Evolutionary conservation across 2,888 invertebrate genomes (phyloP).

Genomic region (Petrolisthes manimaculis): DNA sequence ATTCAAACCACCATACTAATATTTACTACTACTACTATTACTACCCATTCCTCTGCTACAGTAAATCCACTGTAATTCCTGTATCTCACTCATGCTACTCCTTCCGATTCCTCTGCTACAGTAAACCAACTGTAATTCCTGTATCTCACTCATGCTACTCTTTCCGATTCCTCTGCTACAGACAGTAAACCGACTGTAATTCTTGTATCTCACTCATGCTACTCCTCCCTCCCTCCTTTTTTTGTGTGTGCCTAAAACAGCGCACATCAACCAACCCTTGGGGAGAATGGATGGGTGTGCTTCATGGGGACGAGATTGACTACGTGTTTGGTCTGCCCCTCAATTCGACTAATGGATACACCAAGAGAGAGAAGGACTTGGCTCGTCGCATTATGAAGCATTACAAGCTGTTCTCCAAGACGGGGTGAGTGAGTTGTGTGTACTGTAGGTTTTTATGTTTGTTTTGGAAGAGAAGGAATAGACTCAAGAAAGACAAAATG

Average conservation of each 20-base stretch:
- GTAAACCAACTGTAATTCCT: neutral
- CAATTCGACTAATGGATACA: slow-evolving; percentile 88
- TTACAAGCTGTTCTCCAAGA: slow-evolving; percentile 92
- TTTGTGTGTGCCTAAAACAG: too few species aligned
- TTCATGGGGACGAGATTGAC: slow-evolving; percentile 98
- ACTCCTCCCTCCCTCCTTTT: too few species aligned
- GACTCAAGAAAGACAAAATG: neutral
- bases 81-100: neutral
- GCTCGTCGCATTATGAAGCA: slow-evolving; percentile 92
- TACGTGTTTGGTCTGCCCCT: slow-evolving; percentile 97
- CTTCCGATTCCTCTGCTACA: neutral
- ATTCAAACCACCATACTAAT: too few species aligned
- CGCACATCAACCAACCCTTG: slow-evolving; percentile 78
- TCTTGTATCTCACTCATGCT: neutral
- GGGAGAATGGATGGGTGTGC: slow-evolving; percentile 99
- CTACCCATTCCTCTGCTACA: neutral
- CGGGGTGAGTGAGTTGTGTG: slow-evolving; percentile 80
- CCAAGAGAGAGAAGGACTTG: slow-evolving; percentile 86
- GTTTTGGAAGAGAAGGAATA: too few species aligned
- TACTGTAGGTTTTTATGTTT: too few species aligned
- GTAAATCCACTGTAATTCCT: neutral
- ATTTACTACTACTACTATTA: neutral
- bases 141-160: neutral
- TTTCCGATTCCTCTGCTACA: neutral
- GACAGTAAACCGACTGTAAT: neutral